Percentiles rank a stretch among this genome's conserved stretches.
Conservation (phyloP, 2,888 invertebrate genomes). For the Sipunculus nudus region DNA sequence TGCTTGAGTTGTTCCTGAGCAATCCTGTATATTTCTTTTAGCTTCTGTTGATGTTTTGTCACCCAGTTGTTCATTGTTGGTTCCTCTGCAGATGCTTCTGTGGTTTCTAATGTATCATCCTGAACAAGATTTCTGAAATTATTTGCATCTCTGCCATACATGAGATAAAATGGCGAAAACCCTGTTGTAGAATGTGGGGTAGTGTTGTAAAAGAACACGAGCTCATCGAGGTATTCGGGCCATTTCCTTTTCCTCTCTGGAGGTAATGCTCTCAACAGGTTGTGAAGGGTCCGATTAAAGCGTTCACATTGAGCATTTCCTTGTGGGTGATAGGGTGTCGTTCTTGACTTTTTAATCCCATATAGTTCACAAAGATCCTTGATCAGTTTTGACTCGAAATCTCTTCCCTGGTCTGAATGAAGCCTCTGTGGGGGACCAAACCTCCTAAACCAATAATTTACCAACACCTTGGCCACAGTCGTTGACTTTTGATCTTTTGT, state of each 20-base stretch:
- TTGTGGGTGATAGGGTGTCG: constrained; percentile 24
- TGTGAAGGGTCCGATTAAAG: constrained; percentile 33
- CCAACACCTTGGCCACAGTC: constrained; percentile 22
- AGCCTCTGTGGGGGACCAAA: constrained; percentile 21
- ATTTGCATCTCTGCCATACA: no score
- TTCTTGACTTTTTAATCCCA: constrained; percentile 23
- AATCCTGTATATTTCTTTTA: no score
- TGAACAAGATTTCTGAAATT: no score
- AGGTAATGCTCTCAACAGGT: constrained; percentile 25
- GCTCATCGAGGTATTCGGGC: constrained; percentile 28
- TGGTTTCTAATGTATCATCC: no score
- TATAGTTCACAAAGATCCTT: constrained; percentile 29
- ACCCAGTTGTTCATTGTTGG: no score
- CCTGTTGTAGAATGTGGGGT: no score
- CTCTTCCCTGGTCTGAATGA: constrained; percentile 23
- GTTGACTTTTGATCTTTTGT: constrained; percentile 21
- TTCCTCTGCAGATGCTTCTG: no score
- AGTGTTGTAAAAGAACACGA: no score
- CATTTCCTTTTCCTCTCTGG: constrained; percentile 31
- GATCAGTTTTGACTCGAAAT: constrained; percentile 11
- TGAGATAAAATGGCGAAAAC: no score
- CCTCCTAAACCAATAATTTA: constrained; percentile 18
- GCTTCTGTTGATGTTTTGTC: no score
- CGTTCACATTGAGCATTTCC: constrained; percentile 23
- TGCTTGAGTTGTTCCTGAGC: no score